Evolutionary conservation across 2,888 invertebrate species (phyloP), one percentile per base, ranked within the genome.

Genomic region (Acrocyrtus sp.): DNA sequence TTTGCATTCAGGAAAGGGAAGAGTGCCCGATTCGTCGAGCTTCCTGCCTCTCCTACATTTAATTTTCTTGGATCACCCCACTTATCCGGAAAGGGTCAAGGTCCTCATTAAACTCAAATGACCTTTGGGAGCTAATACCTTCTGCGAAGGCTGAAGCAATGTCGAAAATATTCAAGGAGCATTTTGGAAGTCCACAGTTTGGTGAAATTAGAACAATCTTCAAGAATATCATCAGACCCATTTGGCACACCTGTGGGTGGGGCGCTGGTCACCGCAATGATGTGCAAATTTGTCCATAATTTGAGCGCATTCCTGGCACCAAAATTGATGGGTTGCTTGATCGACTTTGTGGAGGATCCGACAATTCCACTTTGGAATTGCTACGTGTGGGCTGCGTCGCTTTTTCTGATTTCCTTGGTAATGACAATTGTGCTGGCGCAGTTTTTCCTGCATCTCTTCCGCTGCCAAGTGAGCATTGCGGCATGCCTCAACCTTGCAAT

Each of bases 61-160:
- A 93, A 1, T 97, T 94, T 85, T 89, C 92, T 81, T 98, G 97
- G 97, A 96, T 96, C 84, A 94, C 95, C 85, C 84, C 88, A 0
- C 86, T 96, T 83, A 92, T 95, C 1, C 89, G 93, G 86, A 90
- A 89, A 77, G 96, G 96, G 26, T 96, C 93, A 85, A 89, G 89
- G 70, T 90, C 91, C 78, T 92, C 94, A 10, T 85, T 98, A 73
- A 92, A 90, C 77, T 88, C 89, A 73, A 86, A 88, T 50, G 96
- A 98, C 84, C 86, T 98, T 12, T 98, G 96, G 96, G 90, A 92
- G 45, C 88, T 98, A 84, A 93, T 95, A 82, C 90, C 27, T 17
- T 26, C 69, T 8, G 12, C 54, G 0, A 29, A 26, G 4, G 48
- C 39, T 6, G 3, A 15, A 8, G 47, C 43, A 0, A 34, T 48